phyloP scores from a whole-genome alignment of 2,113 vertebrate species.

The Todiramphus chloris region DNA sequence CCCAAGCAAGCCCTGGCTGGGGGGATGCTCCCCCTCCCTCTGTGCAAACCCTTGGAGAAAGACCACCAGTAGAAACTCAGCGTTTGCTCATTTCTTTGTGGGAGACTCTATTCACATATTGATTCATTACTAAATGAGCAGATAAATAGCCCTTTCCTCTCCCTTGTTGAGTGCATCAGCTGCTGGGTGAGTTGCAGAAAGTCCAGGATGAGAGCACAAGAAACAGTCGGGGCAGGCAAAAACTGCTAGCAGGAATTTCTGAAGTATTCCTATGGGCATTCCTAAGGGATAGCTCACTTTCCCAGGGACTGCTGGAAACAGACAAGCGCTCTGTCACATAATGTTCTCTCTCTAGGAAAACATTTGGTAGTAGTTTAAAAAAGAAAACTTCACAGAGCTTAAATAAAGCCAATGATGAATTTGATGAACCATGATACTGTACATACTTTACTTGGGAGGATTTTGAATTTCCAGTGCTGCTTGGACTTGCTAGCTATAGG shows the following conservation, averaged over 20 bases:
- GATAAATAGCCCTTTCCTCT: not conserved
- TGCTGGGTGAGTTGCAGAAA: not conserved
- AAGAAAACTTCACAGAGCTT: conserved; percentile 32
- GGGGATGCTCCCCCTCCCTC: not conserved
- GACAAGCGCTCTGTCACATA: not conserved
- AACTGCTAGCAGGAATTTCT: not conserved
- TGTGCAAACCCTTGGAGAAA: not conserved
- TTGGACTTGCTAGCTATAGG: not conserved
- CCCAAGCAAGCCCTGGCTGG: not conserved
- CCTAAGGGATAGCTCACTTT: not conserved
- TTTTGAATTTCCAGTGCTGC: not conserved
- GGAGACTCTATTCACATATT: not conserved
- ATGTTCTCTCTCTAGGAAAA: conserved; percentile 60
- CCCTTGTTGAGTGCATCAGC: not conserved
- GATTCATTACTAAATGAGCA: not conserved
- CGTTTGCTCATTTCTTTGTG: not conserved
- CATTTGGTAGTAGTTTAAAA: conserved; percentile 57
- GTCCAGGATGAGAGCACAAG: not conserved
- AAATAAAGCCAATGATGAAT: not conserved
- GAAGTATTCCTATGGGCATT: conserved; percentile 49
- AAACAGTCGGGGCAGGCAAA: not conserved
- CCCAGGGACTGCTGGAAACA: not conserved
- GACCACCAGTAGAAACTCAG: not conserved
- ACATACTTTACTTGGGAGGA: not conserved
- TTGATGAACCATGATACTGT: not conserved